Evolutionary conservation across 2,797 vertebrate species (phyloP), one percentile per base, ranked within the genome.

Genomic region (Cossypha polioptera): DNA sequence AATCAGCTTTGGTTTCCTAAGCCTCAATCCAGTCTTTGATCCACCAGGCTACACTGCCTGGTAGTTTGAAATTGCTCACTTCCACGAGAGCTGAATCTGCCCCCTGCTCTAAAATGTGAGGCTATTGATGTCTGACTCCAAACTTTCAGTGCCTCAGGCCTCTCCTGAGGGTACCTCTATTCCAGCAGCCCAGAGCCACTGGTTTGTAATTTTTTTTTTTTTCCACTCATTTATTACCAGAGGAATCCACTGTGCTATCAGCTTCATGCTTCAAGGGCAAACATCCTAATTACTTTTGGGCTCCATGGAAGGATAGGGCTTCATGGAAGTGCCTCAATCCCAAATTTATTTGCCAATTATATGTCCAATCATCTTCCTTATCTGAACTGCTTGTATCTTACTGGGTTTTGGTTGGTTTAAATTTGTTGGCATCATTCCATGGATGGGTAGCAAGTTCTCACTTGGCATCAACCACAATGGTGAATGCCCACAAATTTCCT

Each of bases 71-170:
- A 96, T 26, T 63, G 71, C 50, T 89, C 67, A 19, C 84, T 95
- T 94, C 83, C 68, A 67, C 2, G 4, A 54, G 71, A 50, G 57
- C 68, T 93, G 63, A 47, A 77, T 80, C 61, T 95, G 71, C 33
- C 42, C 74, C 45, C 75, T 87, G 61, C 75, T 89, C 48, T 68
- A 36, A 73, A 90, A 47, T 59, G 69, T 43, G 50, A 88, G 69
- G 69, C 83, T 73, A 72, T 93, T 92, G 82, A 88, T 92, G 83
- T 92, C 79, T 93, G 79, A 47, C 82, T 94, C 61, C 68, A 81
- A 84, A 94, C 43, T 93, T 91, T 57, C 33, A 43, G 51, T 92
- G 92, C 94, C 90, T 92, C 76, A 63, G 93, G 96, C 85, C 76
- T 93, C 86, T 94, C 83, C 93, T 51, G 69, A 81, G 90, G 94